Base-by-base conservation (phyloP, 2,888 invertebrate genomes). In the Pachliopta kotzebuea region DNA sequence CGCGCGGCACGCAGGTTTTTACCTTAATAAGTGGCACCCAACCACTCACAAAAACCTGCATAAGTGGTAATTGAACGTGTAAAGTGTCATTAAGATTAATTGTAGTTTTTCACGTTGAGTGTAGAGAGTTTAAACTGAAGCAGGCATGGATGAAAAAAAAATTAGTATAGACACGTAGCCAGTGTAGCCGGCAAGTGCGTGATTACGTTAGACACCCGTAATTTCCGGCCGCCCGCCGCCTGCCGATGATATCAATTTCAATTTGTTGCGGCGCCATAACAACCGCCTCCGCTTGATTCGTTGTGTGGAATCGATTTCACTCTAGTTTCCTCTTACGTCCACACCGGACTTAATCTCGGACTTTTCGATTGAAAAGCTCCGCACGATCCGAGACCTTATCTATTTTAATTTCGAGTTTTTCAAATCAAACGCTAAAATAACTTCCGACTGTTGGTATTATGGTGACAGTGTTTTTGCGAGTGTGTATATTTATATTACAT, bases 221-320 rank as follows among this genome's bases (percentile, higher is more conserved):
- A 91, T 91, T 90, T 91, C 91, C 91, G 90, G 87, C 75, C 76
- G 76, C 76, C 74, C 79, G 74, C 81, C 85, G 84, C 83, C 88
- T 85, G 86, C 84, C 84, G 88, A 90, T 89, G 85, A 86, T 90
- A 90, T 91, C 90, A 90, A 88, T 89, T 91, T 90, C 90, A 90
- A 91, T 90, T 90, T 90, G 90, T 88, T 88, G 85, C 84, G 88
- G 85, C 79, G 79, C 81, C 80, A 84, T 86, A 86, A 84, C 86
- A 78, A 84, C 84, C 83, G 84, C 83, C 81, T 84, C 84, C 80
- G 73, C 84, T 80, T 81, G 84, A 85, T 85, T 87, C 85, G 82
- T 85, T 83, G 81, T 85, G 81, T 85, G 83, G 37, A 86, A 87
- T 87, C 87, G 87, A 88, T 88, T 86, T 83, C 83, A 83, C 82